Base-by-base conservation (phyloP, 1,140 invertebrate genomes). In the Calycopis cecrops region DNA sequence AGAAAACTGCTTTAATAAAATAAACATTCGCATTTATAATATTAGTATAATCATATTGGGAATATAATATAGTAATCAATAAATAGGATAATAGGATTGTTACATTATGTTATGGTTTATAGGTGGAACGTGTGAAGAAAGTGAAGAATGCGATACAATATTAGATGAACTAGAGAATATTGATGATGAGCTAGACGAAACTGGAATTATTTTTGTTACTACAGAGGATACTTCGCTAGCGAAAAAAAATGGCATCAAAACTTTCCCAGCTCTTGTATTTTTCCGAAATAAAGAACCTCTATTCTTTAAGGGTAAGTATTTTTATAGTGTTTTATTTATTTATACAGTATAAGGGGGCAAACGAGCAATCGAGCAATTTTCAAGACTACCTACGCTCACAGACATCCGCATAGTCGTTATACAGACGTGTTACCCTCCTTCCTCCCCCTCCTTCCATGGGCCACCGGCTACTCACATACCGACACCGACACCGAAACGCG, bases 101-200 rank as follows among this genome's bases (percentile, higher is more conserved):
- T 28, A 28, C 21, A 28, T 28, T 28, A 6, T 28, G 21, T 54
- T 14, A 37, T 33, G 50, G n/a, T 76, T 82, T 42, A 28, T 40
- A 94, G 93, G 92, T 84, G 95, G 95, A 28, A 92, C 92, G 48
- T 97, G 96, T 72, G 94, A 96, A 65, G 94, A 96, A 57, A 95
- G 94, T 9, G 93, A 96, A 69, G 89, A 94, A 67, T 97, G 96
- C 68, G 94, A 96, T 62, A 92, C 92, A 59, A 94, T 96, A 53
- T 85, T 97, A 11, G 91, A 94, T 10, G 95, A 96, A 76, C 84
- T 98, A 38, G 96, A 98, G 76, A 96, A 96, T 64, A 96, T 98
- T 63, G 97, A 98, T 71, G 96, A 98, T 79, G 96, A 98, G 78
- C 85, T 97, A 2, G 97, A 98, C 76, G 96, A 97, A 87, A 94